Evolutionary conservation across 1,140 invertebrate genomes (phyloP).

Genomic region (Cherax destructor): DNA sequence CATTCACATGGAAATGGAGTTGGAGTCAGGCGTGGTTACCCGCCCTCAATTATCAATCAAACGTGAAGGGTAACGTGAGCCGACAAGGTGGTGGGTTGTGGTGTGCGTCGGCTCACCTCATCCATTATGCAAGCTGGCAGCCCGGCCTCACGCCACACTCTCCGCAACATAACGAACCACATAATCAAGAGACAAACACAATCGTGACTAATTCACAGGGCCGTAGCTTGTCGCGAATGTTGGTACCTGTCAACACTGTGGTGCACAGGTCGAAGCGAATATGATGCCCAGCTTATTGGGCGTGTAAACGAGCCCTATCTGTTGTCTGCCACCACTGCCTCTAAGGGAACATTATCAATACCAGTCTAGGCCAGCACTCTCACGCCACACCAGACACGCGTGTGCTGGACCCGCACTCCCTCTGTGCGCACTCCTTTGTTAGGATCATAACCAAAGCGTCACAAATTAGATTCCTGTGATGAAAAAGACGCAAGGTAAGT

Average conservation of each 20-base stretch:
- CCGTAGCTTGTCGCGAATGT: conserved; percentile 24
- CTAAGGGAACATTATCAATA: too few relatives aligned
- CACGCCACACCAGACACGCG: not conserved
- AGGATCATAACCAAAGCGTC: too few relatives aligned
- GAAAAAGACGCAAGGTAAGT: too few relatives aligned
- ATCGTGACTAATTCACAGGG: conserved; percentile 48
- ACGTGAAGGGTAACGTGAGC: conserved; percentile 60
- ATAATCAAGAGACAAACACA: conserved; percentile 53
- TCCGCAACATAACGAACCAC: conserved; percentile 36
- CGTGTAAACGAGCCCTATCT: too few relatives aligned
- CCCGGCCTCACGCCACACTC: not conserved
- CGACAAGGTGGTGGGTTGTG: conserved; percentile 16
- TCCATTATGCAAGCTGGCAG: conserved; percentile 33
- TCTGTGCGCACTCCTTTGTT: not conserved
- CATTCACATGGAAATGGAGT: conserved; percentile 52
- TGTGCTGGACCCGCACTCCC: not conserved
- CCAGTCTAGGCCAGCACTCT: too few relatives aligned
- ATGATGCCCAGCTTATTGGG: not conserved
- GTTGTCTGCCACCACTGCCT: too few relatives aligned
- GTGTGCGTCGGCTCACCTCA: not conserved
- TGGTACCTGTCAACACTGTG: conserved; percentile 9
- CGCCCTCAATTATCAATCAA: conserved; percentile 57
- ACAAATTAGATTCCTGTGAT: too few relatives aligned
- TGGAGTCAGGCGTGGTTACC: conserved; percentile 2
- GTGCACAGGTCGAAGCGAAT: not conserved